Percentiles rank a stretch among this genome's conserved stretches.
phyloP scores from a whole-genome alignment of 2,797 vertebrate species.

The Erethizon dorsatum region DNA sequence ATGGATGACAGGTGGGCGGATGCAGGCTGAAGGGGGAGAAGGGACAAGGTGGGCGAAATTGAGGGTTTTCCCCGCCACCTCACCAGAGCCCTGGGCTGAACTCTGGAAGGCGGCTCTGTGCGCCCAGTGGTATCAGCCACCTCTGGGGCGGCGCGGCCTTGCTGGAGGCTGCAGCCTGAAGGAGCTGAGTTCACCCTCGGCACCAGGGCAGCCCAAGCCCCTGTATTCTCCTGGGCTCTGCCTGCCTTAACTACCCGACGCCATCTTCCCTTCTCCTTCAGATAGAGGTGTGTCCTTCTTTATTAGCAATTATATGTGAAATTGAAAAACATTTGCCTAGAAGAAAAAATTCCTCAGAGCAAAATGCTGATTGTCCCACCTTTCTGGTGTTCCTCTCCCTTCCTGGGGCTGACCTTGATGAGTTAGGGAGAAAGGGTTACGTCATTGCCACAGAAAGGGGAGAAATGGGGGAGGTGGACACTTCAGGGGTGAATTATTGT shows the following conservation, averaged over 20 bases:
- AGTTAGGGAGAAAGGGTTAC: conserved; percentile 74
- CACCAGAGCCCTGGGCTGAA: conserved; percentile 31
- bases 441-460: conserved; percentile 71
- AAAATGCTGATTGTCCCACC: conserved; percentile 19
- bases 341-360: conserved; percentile 45
- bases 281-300: conserved; percentile 73
- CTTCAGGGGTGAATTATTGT: not conserved
- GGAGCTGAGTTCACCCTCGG: conserved; percentile 3
- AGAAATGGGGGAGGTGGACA: conserved; percentile 20
- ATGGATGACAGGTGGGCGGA: conserved; percentile 71
- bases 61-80: conserved; percentile 73
- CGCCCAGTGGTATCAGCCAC: not conserved
- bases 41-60: conserved; percentile 61
- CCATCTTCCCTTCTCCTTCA: conserved; percentile 80
- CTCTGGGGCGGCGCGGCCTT: not conserved
- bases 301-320: conserved; percentile 72
- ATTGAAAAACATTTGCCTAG: conserved; percentile 62
- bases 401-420: conserved; percentile 87
- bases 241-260: conserved; percentile 61
- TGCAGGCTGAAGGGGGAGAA: conserved; percentile 55
- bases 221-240: not conserved
- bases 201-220: not conserved
- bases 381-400: conserved; percentile 39
- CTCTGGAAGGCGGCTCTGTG: not conserved
- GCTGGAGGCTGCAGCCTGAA: conserved; percentile 2